phyloP scores from a whole-genome alignment of 2,888 invertebrate genomes.

The Drosophila atroscutellata region DNA sequence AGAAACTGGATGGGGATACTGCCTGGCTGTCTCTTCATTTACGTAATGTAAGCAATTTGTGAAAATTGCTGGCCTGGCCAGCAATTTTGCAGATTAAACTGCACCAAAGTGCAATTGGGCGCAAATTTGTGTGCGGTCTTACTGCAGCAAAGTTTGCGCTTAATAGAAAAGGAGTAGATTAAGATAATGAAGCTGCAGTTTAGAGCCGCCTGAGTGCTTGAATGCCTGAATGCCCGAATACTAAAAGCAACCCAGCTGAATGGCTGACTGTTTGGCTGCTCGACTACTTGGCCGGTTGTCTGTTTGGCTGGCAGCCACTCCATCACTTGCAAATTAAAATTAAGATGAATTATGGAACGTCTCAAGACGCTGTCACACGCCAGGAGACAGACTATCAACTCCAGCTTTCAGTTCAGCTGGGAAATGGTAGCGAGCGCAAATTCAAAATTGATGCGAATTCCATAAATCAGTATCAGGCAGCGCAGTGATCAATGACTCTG shows the following conservation, averaged over 20 bases:
- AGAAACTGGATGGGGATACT: neutral
- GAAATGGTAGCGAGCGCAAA: slow-evolving; percentile 50
- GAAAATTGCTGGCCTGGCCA: slow-evolving; percentile 72
- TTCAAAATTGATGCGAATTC: slow-evolving; percentile 76
- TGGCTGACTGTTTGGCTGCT: slow-evolving; percentile 18
- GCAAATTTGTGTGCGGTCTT: slow-evolving; percentile 71
- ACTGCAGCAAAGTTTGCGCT: slow-evolving; percentile 49
- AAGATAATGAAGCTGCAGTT: slow-evolving; percentile 78
- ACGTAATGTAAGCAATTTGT: slow-evolving; percentile 79
- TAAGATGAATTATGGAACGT: slow-evolving; percentile 77
- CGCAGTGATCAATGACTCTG: slow-evolving; percentile 73
- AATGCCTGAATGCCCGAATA: slow-evolving; percentile 40
- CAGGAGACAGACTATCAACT: slow-evolving; percentile 61
- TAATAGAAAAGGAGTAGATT: slow-evolving; percentile 70
- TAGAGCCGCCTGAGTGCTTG: slow-evolving; percentile 54
- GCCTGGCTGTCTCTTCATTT: slow-evolving; percentile 71
- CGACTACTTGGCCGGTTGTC: slow-evolving; percentile 13
- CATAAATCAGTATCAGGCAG: slow-evolving; percentile 74
- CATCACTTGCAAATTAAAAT: slow-evolving; percentile 79
- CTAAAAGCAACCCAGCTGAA: slow-evolving; percentile 12
- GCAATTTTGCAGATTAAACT: slow-evolving; percentile 78
- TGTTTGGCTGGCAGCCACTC: slow-evolving; percentile 65
- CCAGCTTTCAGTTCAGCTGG: slow-evolving; percentile 30
- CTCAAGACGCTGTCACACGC: slow-evolving; percentile 64
- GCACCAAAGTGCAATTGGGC: slow-evolving; percentile 79